phyloP scores from a whole-genome alignment of 1,140 invertebrate species.

The Drosophila tropicalis region DNA sequence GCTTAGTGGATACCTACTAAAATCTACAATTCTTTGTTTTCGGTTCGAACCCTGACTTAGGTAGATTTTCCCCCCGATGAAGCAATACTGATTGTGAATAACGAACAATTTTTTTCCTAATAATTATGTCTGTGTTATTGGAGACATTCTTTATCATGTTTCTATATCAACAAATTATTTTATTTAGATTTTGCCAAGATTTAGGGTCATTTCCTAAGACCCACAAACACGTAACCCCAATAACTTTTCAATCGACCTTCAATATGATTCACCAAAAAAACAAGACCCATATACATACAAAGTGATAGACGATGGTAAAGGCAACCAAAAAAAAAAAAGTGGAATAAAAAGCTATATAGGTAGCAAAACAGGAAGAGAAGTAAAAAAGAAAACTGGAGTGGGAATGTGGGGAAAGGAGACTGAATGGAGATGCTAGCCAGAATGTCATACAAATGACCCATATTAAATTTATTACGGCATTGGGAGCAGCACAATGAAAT shows the following conservation, averaged over 20 bases:
- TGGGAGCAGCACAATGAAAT: slow-evolving; percentile 76
- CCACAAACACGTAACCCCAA: slow-evolving; percentile 2
- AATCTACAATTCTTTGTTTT: too few species aligned
- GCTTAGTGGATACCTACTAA: too few species aligned
- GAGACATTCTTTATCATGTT: too few species aligned
- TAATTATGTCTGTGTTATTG: too few species aligned
- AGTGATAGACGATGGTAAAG: slow-evolving; percentile 66
- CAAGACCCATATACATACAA: slow-evolving; percentile 32
- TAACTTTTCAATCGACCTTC: slow-evolving; percentile 43
- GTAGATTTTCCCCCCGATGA: too few species aligned
- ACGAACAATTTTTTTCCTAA: too few species aligned
- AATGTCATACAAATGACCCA: slow-evolving; percentile 81
- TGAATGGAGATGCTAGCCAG: slow-evolving; percentile 28
- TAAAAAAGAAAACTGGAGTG: slow-evolving; percentile 7
- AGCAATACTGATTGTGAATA: too few species aligned
- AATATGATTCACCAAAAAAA: slow-evolving; percentile 44
- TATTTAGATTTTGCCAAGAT: too few species aligned
- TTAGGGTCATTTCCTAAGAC: too few species aligned
- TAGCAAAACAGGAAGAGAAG: slow-evolving; percentile 7
- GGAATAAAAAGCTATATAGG: slow-evolving; percentile 21
- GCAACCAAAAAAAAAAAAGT: background rate
- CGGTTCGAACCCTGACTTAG: too few species aligned
- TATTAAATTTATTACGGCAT: slow-evolving; percentile 79
- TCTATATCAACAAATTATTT: too few species aligned
- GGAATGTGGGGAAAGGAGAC: slow-evolving; percentile 8